Evolutionary conservation across 1,140 invertebrate genomes (phyloP), one percentile per base, ranked within the genome.

Genomic region (Drosophila albomicans): DNA sequence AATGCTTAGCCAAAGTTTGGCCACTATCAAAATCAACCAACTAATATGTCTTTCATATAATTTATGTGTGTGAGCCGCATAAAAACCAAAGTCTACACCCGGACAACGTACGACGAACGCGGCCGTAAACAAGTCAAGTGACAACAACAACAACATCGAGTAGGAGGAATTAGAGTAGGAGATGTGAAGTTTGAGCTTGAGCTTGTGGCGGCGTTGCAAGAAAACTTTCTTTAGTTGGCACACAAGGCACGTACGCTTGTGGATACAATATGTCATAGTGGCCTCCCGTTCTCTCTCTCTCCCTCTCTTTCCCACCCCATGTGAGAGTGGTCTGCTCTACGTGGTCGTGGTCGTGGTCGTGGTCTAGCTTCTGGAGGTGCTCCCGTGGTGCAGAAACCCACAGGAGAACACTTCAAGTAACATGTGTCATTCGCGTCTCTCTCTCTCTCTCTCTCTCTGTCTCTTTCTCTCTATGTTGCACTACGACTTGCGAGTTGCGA

Each of bases 211-310:
- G 52, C 35, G 8, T 20, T 45, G 49, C 32, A 59, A 59, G 59
- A 75, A 76, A 82, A 88, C 62, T 84, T 84, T 78, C 80, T 78
- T 54, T 64, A 70, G 80, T 88, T 84, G 84, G 69, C 56, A 84
- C 28, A 64, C 80, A 70, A 59, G 45, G 48, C 82, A 87, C 82
- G 82, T 87, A 79, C 84, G 77, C 69, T 59, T 88, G 82, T 87
- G 82, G 82, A 87, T 88, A 87, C 82, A 87, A 87, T 87, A 87
- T 87, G 82, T 88, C 82, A 88, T 88, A 78, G 74, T 78, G 78
- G 59, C 81, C 81, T 67, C 35, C 56, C 63, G 15, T 0, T 0
- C 20, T 3, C 20, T 25, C 4, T 25, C 20, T 25, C 20, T 4
- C 20, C 0, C 20, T 3, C 20, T 25, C 20, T 25, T 25, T 25